Base-by-base conservation (phyloP, 1,140 invertebrate species). In the Glossosoma conforme region DNA sequence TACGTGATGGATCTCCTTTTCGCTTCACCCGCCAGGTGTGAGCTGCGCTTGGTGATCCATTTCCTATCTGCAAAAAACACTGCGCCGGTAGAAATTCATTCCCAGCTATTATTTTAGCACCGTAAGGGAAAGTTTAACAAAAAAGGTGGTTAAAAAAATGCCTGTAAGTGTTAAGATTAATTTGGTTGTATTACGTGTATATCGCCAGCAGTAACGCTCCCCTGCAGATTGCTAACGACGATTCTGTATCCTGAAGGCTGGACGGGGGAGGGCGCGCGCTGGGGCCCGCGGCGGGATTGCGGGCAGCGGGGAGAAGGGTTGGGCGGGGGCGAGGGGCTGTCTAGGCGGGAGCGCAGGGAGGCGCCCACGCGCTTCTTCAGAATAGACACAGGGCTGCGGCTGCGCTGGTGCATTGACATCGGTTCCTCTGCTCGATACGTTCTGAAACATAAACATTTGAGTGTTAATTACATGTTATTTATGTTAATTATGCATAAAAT, bases 171-270 rank as follows among this genome's bases (percentile, higher is more conserved):
- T n/a, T n/a, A n/a, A n/a, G n/a, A n/a, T n/a, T n/a, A n/a, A n/a
- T n/a, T n/a, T n/a, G n/a, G n/a, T n/a, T n/a, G n/a, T n/a, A 21
- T 67, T 74, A 86, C 85, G 69, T 89, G 84, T 55, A 95, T 91
- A 70, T 95, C 92, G 60, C 90, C 84, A 55, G 88, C 86, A 4
- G 88, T 91, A 0, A 94, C 92, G 58, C 83, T 84, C 1, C 79
- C 75, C 59, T 91, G 85, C 36, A 95, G 77, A 75, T 94, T 95
- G 44, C 89, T 91, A 0, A 95, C 89, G 52, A 90, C 82, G 61
- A 91, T 87, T 61, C 87, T 75, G 62, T 84, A 87, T 51, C 87
- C 87, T 9, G 75, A 67, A 13, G 71, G 62, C 30, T 41, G 33
- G 6, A 44, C 35, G 13, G 56, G 44, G 18, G 52, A 38, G 1